phyloP scores from a whole-genome alignment of 1,140 invertebrate species.

The Chionoecetes opilio region DNA sequence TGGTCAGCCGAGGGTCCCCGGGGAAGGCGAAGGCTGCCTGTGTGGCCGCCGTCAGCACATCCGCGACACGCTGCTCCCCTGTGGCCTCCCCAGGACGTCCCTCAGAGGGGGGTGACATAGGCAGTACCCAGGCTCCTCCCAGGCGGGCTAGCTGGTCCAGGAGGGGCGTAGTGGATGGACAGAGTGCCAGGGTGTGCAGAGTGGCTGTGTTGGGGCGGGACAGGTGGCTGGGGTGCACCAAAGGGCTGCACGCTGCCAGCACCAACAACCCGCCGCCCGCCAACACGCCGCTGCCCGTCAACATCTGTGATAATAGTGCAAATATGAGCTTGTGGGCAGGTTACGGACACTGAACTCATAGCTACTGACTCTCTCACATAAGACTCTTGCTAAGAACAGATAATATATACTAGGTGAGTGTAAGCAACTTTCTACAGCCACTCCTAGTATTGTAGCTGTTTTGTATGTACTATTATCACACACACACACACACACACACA shows the following conservation, averaged over 20 bases:
- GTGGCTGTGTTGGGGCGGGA: neutral
- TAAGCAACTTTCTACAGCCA: too few species aligned
- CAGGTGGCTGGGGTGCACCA: neutral
- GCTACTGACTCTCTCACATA: too few species aligned
- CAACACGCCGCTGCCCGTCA: conserved; percentile 67
- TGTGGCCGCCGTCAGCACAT: conserved; percentile 61
- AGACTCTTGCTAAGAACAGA: too few species aligned
- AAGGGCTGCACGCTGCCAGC: conserved; percentile 72
- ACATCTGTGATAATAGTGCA: conserved; percentile 65
- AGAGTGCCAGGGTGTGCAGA: conserved; percentile 78
- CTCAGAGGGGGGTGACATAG: neutral
- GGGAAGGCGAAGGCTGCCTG: conserved; percentile 50
- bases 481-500: neutral
- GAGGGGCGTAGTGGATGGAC: conserved; percentile 39
- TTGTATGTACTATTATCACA: neutral
- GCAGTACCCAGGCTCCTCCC: conserved; percentile 72
- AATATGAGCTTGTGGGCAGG: neutral
- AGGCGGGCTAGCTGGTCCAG: conserved; percentile 76
- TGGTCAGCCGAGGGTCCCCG: conserved; percentile 49
- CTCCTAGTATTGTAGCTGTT: too few species aligned
- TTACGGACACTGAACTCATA: too few species aligned
- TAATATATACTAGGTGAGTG: too few species aligned
- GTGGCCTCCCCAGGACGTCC: neutral
- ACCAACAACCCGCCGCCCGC: conserved; percentile 71
- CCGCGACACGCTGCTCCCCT: conserved; percentile 58